Percentiles rank a stretch among this genome's conserved stretches.
Evolutionary conservation across 2,113 vertebrate species (phyloP).

Genomic region (Butorides virescens): DNA sequence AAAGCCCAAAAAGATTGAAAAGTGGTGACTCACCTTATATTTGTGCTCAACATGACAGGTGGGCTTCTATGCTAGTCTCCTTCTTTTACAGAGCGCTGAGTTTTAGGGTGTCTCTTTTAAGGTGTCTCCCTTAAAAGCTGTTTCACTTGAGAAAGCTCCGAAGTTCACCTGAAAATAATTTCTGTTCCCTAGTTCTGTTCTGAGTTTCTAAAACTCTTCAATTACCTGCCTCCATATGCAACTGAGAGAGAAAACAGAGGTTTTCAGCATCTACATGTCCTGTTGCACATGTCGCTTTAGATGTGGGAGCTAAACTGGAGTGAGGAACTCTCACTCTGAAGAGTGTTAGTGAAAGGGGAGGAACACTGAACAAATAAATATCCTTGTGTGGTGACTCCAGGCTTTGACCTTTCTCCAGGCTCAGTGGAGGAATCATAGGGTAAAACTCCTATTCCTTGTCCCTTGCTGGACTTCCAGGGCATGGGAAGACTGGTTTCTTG

Average conservation of each 20-base stretch:
- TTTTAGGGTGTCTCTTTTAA: neutral
- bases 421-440: neutral
- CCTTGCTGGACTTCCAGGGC: neutral
- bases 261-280: neutral
- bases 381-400: neutral
- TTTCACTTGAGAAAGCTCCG: neutral
- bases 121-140: neutral
- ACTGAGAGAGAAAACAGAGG: neutral
- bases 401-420: neutral
- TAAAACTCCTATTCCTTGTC: neutral
- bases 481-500: neutral
- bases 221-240: neutral
- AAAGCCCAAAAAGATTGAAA: neutral
- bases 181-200: neutral
- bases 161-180: neutral
- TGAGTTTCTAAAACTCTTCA: neutral
- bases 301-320: neutral
- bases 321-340: neutral
- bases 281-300: neutral
- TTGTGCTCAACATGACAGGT: neutral
- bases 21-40: neutral
- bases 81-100: neutral
- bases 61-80: neutral
- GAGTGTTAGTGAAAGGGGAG: neutral
- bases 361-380: neutral